These are phyloP conservation scores for Crotophaga sulcirostris DNA, from an alignment of 2,113 vertebrate species.

Conservation along the genomic window DNA sequence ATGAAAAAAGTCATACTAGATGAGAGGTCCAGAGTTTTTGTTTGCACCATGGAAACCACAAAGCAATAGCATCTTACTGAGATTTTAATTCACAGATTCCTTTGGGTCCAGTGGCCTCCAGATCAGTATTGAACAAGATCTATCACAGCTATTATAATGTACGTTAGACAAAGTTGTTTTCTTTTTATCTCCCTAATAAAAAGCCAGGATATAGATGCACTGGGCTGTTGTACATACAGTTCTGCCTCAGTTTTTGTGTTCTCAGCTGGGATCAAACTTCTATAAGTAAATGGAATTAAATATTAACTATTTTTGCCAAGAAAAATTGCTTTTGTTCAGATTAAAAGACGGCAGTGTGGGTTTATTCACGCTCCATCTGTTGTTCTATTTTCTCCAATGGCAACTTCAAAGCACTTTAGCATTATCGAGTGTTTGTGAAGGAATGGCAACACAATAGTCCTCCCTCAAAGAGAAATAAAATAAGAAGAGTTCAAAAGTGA, in stretches of 20 bases:
- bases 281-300: constrained; percentile 61
- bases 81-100: not conserved
- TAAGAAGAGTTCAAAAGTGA: constrained; percentile 45
- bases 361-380: constrained; percentile 48
- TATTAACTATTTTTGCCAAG: constrained; percentile 52
- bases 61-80: not conserved
- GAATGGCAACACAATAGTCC: constrained; percentile 29
- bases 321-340: constrained; percentile 47
- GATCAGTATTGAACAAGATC: constrained; percentile 11
- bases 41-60: not conserved
- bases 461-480: not conserved
- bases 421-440: constrained; percentile 6
- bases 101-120: not conserved
- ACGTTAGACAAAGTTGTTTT: not conserved
- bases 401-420: constrained; percentile 61
- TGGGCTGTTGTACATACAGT: not conserved
- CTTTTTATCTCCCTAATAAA: not conserved
- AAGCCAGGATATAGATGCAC: not conserved
- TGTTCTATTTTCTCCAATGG: constrained; percentile 42
- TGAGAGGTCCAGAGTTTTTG: not conserved
- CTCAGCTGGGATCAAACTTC: constrained; percentile 5
- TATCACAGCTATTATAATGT: not conserved
- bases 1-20: not conserved
- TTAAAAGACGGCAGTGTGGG: constrained; percentile 7
- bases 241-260: not conserved